Evolutionary conservation across 2,797 vertebrate species (phyloP).

Genomic region (Lagodon rhomboides): DNA sequence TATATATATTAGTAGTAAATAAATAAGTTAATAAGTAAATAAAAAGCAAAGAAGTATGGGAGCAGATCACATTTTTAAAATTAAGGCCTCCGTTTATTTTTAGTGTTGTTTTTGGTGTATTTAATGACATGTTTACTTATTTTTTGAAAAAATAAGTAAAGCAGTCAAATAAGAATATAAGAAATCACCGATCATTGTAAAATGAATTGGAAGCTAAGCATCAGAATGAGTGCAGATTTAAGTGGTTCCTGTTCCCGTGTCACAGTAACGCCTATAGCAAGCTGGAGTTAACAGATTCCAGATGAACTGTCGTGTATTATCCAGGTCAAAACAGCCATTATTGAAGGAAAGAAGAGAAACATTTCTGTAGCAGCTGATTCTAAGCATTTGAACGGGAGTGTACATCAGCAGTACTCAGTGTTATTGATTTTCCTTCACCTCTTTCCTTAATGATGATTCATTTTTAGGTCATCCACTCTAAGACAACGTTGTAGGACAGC

Average conservation of each 20-base stretch:
- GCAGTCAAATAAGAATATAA: too few species aligned
- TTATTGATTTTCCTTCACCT: slow-evolving; percentile 15
- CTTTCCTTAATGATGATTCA: slow-evolving; percentile 16
- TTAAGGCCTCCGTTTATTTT: too few species aligned
- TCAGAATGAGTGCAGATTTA: not conserved
- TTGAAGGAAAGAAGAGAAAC: not conserved
- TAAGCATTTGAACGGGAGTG: not conserved
- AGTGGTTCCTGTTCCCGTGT: not conserved
- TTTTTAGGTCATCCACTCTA: slow-evolving; percentile 7
- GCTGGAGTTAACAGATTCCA: not conserved
- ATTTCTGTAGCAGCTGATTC: not conserved
- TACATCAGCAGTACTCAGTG: not conserved
- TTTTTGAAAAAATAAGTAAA: too few species aligned
- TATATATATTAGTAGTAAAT: too few species aligned
- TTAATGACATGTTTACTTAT: too few species aligned
- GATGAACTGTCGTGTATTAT: not conserved
- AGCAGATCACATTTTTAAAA: too few species aligned
- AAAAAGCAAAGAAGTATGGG: too few species aligned
- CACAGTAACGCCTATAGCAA: not conserved
- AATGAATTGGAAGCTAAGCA: not conserved
- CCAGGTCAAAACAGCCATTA: not conserved
- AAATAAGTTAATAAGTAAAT: too few species aligned
- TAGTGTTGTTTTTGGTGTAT: too few species aligned
- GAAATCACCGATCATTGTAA: too few species aligned
- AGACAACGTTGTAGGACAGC: not conserved